Evolutionary conservation across 64 coral and sea anemone genomes (phyloP).

Genomic region (Catalaphyllia jardinei): DNA sequence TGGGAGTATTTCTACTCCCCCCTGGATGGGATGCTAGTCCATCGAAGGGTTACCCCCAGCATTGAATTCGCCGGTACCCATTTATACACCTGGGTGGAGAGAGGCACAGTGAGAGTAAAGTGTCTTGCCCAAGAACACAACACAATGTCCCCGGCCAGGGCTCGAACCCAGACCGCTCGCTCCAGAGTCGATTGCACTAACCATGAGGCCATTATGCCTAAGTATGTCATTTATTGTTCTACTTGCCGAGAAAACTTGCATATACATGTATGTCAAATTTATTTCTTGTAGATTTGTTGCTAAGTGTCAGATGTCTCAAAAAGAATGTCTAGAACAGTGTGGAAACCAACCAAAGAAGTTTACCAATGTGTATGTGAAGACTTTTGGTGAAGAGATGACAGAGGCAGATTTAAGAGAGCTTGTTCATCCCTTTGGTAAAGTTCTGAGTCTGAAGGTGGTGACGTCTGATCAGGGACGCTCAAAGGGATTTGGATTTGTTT

Average conservation of each 20-base stretch:
- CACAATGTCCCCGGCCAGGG: too few species aligned
- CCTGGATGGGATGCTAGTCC: too few species aligned
- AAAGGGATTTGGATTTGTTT: slow-evolving; percentile 87
- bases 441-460: slow-evolving; percentile 80
- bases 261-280: not conserved
- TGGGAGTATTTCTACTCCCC: too few species aligned
- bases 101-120: too few species aligned
- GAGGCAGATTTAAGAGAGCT: slow-evolving; percentile 71
- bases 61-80: too few species aligned
- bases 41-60: too few species aligned
- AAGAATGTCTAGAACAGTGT: slow-evolving; percentile 80
- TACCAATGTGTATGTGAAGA: slow-evolving; percentile 94
- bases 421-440: slow-evolving; percentile 62
- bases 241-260: not conserved
- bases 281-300: slow-evolving; percentile 69
- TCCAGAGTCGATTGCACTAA: too few species aligned
- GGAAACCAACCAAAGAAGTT: slow-evolving; percentile 93
- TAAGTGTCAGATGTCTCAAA: slow-evolving; percentile 92
- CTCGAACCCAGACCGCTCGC: too few species aligned
- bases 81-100: too few species aligned
- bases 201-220: too few species aligned
- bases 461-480: slow-evolving; percentile 36
- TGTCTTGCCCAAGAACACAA: too few species aligned
- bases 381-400: slow-evolving; percentile 79
- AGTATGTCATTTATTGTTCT: too few species aligned